Evolutionary conservation across 2,888 invertebrate genomes (phyloP).

Genomic region (Selenia dentaria): DNA sequence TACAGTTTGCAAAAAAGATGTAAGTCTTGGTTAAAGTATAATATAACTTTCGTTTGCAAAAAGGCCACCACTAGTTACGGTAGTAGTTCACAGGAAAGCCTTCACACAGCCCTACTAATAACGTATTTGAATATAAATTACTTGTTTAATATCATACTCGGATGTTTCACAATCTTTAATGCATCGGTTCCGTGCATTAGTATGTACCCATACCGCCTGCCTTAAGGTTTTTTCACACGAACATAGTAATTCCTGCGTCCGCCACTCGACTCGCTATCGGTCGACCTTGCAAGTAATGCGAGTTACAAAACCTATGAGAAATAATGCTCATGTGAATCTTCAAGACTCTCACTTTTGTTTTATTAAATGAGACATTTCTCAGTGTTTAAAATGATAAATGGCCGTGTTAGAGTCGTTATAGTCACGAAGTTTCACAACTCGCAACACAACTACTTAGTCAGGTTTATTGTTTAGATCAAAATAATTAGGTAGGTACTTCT

Average conservation of each 20-base stretch:
- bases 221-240: conserved; percentile 61
- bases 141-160: conserved; percentile 26
- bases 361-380: conserved; percentile 13
- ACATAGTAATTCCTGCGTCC: conserved; percentile 57
- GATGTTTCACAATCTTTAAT: conserved; percentile 51
- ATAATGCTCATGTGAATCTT: conserved; percentile 29
- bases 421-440: conserved; percentile 1
- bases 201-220: conserved; percentile 32
- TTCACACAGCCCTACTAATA: too few species aligned
- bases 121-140: conserved; percentile 16
- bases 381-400: conserved; percentile 12
- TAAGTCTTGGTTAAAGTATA: too few species aligned
- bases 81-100: too few species aligned
- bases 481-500: background rate
- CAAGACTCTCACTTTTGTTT: conserved; percentile 25
- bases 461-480: too few species aligned
- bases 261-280: conserved; percentile 31
- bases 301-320: conserved; percentile 53
- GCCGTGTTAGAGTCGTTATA: background rate
- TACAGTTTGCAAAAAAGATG: too few species aligned
- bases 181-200: conserved; percentile 44
- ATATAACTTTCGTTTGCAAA: too few species aligned
- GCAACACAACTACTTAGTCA: background rate
- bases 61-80: too few species aligned
- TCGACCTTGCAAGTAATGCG: conserved; percentile 43